Evolutionary conservation across 2,888 invertebrate species (phyloP), one percentile per base, ranked within the genome.

Genomic region (Idaea dimidiata): DNA sequence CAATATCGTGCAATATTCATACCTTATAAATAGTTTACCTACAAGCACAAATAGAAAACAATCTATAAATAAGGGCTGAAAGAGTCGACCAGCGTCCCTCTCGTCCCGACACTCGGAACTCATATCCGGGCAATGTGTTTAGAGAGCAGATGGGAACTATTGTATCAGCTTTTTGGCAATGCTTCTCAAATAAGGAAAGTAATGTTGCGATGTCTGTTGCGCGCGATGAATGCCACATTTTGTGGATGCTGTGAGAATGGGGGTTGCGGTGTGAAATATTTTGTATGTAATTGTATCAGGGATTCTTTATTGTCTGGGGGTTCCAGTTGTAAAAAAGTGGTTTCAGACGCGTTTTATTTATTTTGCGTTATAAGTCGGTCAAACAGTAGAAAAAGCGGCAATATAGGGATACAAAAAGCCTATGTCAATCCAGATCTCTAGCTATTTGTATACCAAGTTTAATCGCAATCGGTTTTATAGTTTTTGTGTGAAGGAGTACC

Each of bases 191-290:
- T 43, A 43, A 18, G 56, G 17, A 18, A 56, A 56, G 17, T 56
- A 56, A 56, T 56, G 56, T 43, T 43, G 43, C 43, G 8, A 43
- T 43, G 43, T 43, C 43, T 43, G 43, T 43, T 43, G 43, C 43
- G 8, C 14, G 43, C 43, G 43, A 43, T 43, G 43, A 43, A 43
- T 43, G 43, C 14, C 18, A 57, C 61, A 43, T 61, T 60, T 55
- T 55, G 54, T 60, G 59, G 54, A 60, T 32, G 59, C 54, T 60
- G 32, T 60, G 55, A 31, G 32, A 54, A 55, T 54, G 17, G 54
- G 55, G 17, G 54, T 54, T 60, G 10, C 43, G 43, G 43, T 43
- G 43, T 14, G 8, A 43, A 43, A 10, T 14, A 14, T 43, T 8
- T 43, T 43, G 43, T 43, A 43, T 24, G 24, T 24, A 3, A 24